Base-by-base conservation (phyloP, 2,888 invertebrate genomes). In the Boloria selene region DNA sequence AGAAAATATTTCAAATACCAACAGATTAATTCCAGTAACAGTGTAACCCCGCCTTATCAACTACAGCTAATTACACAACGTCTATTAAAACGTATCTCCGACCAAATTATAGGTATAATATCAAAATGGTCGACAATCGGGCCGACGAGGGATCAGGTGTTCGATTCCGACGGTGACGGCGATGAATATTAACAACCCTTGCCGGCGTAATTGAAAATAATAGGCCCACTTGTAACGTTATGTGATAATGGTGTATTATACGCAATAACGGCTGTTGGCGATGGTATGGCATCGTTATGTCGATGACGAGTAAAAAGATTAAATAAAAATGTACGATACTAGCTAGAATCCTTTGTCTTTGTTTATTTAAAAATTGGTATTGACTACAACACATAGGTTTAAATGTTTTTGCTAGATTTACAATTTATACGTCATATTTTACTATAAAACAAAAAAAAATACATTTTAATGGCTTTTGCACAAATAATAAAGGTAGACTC, bases 101-200 rank as follows among this genome's bases (percentile, higher is more conserved):
- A 80, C 77, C 72, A 75, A 83, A 85, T 87, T 85, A 85, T 75
- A 70, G 79, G 80, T 82, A 85, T 86, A 85, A 85, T 84, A 85
- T 79, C 76, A 71, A 70, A 75, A 77, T 73, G 73, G 73, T 61
- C 74, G 72, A 74, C 77, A 76, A 77, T 78, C 76, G 76, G 73
- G 72, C 67, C 67, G 69, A 66, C 74, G 67, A 52, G 72, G 77
- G 77, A 80, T 79, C 84, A 84, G 84, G 84, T 83, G 84, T 77
- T 79, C 77, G 80, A 75, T 75, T 78, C 81, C 85, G 84, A 75
- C 77, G 81, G 76, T 75, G 84, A 78, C 83, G 77, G 70, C 71
- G 77, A 90, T 88, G 87, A 86, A 90, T 88, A 90, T 88, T 88
- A 91, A 91, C 89, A 90, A 89, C 89, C 90, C 89, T 90, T 90